phyloP scores from a whole-genome alignment of 2,113 vertebrate species.

The Neodontobutis hainanensis region DNA sequence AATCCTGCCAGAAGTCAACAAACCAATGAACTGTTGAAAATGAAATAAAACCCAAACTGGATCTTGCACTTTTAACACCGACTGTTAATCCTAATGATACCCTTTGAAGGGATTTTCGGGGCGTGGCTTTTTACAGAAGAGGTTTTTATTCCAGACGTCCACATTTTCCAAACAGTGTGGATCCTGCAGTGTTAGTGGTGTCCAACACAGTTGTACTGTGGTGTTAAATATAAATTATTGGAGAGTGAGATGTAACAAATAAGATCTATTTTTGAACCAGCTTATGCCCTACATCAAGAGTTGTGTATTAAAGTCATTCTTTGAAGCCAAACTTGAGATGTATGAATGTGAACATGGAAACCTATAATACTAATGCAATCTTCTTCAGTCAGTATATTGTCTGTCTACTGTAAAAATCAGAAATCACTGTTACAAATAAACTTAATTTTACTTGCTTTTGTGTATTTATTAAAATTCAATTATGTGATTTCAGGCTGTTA shows the following conservation, averaged over 20 bases:
- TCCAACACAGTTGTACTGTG: too few species aligned
- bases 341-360: constrained; percentile 3
- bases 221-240: neutral
- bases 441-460: neutral
- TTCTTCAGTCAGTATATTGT: constrained; percentile 5
- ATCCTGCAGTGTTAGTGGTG: neutral
- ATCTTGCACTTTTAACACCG: constrained; percentile 18
- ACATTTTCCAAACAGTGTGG: neutral
- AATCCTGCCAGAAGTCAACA: neutral
- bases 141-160: neutral
- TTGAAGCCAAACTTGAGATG: neutral
- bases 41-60: constrained; percentile 33
- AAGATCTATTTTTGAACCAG: constrained; percentile 1
- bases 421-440: constrained; percentile 11
- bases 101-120: constrained; percentile 12
- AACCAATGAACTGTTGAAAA: constrained; percentile 7
- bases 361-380: constrained; percentile 6
- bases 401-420: constrained; percentile 30
- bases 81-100: constrained; percentile 18
- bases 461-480: neutral
- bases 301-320: too few species aligned
- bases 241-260: constrained; percentile 14
- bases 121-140: neutral
- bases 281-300: neutral
- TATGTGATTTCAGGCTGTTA: neutral